These are phyloP conservation scores for Microcebus griseorufus DNA, from an alignment of 2,113 vertebrate genomes.

Conservation along the genomic window DNA sequence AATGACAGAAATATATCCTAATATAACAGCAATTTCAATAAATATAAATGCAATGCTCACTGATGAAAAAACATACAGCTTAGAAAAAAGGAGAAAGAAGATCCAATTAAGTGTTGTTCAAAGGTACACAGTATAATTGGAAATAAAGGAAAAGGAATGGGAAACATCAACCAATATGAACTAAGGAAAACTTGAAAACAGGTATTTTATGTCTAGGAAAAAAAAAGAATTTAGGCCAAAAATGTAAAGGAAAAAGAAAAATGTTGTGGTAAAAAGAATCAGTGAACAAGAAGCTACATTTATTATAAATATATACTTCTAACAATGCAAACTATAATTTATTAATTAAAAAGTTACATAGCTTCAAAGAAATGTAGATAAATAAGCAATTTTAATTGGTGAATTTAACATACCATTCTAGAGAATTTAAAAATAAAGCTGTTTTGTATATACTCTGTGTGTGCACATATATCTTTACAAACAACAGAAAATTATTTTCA, in stretches of 20 bases:
- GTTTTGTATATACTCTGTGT: not conserved
- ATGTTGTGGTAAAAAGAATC: not conserved
- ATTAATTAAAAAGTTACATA: not conserved
- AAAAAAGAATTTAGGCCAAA: not conserved
- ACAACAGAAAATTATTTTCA: not conserved
- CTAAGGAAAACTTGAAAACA: not conserved
- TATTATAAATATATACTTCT: not conserved
- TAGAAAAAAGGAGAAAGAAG: not conserved
- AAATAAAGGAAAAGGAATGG: not conserved
- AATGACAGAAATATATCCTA: not conserved
- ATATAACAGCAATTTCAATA: not conserved
- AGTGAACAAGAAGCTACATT: not conserved
- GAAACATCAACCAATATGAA: not conserved
- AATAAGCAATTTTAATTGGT: not conserved
- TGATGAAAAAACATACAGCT: not conserved
- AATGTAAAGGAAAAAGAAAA: not conserved
- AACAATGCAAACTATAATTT: not conserved
- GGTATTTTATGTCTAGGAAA: not conserved
- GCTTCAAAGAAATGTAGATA: not conserved
- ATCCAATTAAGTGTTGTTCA: not conserved
- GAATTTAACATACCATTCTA: not conserved
- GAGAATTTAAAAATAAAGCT: not conserved
- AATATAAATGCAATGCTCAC: not conserved
- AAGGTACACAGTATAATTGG: not conserved
- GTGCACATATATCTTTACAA: not conserved